Evolutionary conservation across 2,797 vertebrate genomes (phyloP).

Genomic region (Phyllotis vaccarum): DNA sequence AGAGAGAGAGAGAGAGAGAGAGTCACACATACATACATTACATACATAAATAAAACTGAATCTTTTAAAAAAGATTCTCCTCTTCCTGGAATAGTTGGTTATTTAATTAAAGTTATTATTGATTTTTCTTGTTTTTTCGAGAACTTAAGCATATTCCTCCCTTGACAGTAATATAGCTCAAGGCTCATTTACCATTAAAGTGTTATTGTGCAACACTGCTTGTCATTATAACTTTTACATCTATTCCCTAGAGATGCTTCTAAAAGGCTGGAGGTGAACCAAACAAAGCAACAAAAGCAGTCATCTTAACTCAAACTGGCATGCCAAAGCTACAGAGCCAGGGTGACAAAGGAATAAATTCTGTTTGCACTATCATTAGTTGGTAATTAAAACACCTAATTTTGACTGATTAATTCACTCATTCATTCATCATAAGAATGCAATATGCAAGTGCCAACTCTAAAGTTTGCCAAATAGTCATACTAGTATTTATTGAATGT

Average conservation of each 20-base stretch:
- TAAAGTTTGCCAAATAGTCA: not conserved
- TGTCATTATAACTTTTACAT: conserved; percentile 31
- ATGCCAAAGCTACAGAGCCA: conserved; percentile 14
- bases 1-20: not conserved
- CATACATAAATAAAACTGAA: no score
- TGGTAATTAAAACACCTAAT: not conserved
- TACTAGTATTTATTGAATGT: conserved; percentile 17
- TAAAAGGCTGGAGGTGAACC: not conserved
- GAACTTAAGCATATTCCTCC: conserved; percentile 1
- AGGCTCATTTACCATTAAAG: not conserved
- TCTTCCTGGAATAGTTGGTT: not conserved
- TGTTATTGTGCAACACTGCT: not conserved
- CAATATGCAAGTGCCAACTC: conserved; percentile 12
- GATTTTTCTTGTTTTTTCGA: not conserved
- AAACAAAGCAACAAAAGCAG: not conserved
- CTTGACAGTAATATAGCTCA: not conserved
- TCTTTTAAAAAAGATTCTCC: not conserved
- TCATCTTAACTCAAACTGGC: not conserved
- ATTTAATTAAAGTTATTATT: not conserved
- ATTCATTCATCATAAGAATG: conserved; percentile 44
- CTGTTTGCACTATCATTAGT: conserved; percentile 13
- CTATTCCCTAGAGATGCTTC: not conserved
- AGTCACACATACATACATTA: not conserved
- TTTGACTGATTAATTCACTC: conserved; percentile 3
- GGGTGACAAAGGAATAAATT: conserved; percentile 13